Evolutionary conservation across 2,888 invertebrate genomes (phyloP).

Genomic region (Chirona hameri): DNA sequence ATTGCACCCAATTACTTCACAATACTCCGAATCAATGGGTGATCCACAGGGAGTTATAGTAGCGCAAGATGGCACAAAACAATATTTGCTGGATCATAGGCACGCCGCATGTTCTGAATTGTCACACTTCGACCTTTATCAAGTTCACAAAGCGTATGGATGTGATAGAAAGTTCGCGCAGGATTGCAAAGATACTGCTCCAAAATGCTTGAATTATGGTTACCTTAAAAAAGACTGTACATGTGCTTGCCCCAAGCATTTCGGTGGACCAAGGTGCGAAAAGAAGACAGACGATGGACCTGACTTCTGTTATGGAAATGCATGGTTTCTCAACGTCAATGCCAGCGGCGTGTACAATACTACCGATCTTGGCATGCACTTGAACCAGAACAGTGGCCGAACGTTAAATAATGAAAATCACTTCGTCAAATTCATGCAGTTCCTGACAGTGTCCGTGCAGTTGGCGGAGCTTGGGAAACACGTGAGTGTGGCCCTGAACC

Average conservation of each 20-base stretch:
- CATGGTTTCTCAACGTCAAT: neutral
- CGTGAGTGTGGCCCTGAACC: neutral
- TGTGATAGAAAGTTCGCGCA: neutral
- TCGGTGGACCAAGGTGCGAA: neutral
- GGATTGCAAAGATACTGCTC: neutral
- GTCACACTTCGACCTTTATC: neutral
- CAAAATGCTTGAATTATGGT: neutral
- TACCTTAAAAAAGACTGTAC: slow-evolving; percentile 4
- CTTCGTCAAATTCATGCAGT: neutral
- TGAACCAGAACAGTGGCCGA: neutral
- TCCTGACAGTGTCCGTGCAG: neutral
- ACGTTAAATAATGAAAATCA: neutral
- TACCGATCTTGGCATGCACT: neutral
- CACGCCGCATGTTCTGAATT: neutral
- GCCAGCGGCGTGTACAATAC: neutral
- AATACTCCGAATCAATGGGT: neutral
- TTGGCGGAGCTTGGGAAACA: neutral
- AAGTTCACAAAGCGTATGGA: neutral
- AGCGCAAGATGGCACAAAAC: neutral
- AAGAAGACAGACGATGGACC: neutral
- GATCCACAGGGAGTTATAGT: neutral
- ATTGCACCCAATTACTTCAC: neutral
- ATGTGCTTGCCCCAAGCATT: neutral
- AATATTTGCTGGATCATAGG: neutral
- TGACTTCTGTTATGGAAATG: neutral